Evolutionary conservation across 2,888 invertebrate species (phyloP), one percentile per base, ranked within the genome.

Genomic region (Diarsia mendica): DNA sequence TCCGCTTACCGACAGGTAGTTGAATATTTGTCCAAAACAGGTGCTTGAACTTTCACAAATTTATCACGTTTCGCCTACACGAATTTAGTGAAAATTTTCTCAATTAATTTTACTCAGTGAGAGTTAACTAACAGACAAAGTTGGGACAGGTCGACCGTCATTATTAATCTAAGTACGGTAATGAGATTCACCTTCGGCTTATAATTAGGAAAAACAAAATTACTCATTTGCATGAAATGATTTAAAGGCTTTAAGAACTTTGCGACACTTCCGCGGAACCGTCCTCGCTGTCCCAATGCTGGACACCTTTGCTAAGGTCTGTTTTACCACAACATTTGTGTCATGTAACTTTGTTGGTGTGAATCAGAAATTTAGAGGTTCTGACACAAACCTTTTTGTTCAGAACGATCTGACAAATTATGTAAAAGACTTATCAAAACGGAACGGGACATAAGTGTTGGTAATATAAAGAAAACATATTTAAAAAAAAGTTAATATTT

Each of bases 101-200:
- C 89, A 91, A 91, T 92, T 91, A 90, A 92, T 92, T 91, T 90
- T 87, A 88, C 88, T 89, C 87, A 85, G 88, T 84, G 86, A 86
- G 89, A 90, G 89, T 91, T 90, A 88, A 89, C 88, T 87, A 90
- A 90, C 91, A 89, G 88, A 87, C 80, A 85, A 91, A 91, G 90
- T 91, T 92, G 70, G 84, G 87, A 86, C 87, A 85, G 87, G 82
- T 85, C 85, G 81, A 85, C 87, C 89, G 87, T 84, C 85, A 86
- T 90, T 91, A 88, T 89, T 80, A 90, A 89, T 89, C 88, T 88
- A 86, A 88, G 79, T 81, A 83, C 80, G 80, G 69, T 87, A 90
- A 90, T 88, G 85, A 88, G 85, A 83, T 85, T 86, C 87, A 89
- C 87, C 88, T 88, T 87, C 78, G 80, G 86, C 81, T 87, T 86